These are phyloP conservation scores for Choloepus didactylus DNA, from an alignment of 2,797 vertebrate genomes.

Conservation along the genomic window DNA sequence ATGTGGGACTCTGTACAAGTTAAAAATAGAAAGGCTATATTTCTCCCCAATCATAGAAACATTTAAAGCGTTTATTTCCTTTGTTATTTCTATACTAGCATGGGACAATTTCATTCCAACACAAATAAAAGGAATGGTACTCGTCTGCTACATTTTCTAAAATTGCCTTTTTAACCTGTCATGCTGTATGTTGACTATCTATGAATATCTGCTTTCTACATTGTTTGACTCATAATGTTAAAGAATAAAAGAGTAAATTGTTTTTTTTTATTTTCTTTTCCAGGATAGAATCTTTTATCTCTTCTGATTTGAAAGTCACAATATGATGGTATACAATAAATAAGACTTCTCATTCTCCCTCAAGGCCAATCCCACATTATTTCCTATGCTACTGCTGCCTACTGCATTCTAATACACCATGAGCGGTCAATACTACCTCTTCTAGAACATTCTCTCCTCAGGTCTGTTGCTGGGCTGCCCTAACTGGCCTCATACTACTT, in stretches of 20 bases:
- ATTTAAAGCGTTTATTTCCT: constrained; percentile 75
- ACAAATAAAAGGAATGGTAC: constrained; percentile 58
- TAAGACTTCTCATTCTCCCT: constrained; percentile 7
- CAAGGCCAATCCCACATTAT: background rate
- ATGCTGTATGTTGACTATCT: background rate
- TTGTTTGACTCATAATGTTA: background rate
- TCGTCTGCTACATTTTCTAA: constrained; percentile 62
- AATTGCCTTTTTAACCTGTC: constrained; percentile 71
- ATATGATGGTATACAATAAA: background rate
- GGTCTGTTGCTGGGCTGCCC: background rate
- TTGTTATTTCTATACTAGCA: constrained; percentile 68
- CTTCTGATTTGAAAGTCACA: constrained; percentile 61
- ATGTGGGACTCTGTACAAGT: constrained; percentile 65
- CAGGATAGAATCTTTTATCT: constrained; percentile 52
- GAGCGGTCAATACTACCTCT: background rate
- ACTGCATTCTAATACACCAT: background rate
- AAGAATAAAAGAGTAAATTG: constrained; percentile 54
- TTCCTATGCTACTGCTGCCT: background rate
- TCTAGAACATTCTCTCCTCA: background rate
- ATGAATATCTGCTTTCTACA: constrained; percentile 20
- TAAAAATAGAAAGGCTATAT: constrained; percentile 81
- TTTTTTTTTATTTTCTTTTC: constrained; percentile 5
- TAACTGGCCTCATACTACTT: too few species aligned
- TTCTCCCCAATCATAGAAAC: constrained; percentile 72
- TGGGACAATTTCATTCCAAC: constrained; percentile 63